Percentiles rank a stretch among this genome's conserved stretches.
These are phyloP conservation scores for Asarcornis scutulata DNA, from an alignment of 2,113 vertebrate species.

Conservation along the genomic window DNA sequence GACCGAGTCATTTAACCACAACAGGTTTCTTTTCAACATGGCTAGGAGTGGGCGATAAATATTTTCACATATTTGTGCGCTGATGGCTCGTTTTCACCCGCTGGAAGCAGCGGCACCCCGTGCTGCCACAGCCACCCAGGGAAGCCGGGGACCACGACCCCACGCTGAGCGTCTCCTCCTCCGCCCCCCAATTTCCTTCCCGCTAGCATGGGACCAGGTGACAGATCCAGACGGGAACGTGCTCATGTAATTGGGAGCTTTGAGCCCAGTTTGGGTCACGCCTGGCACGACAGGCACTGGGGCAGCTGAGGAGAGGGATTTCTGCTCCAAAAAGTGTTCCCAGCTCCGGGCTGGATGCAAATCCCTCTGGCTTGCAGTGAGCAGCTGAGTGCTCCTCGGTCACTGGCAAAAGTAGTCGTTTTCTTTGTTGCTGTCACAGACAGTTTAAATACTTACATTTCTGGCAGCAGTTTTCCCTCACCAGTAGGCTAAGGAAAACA, in stretches of 20 bases:
- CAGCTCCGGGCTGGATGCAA: constrained; percentile 35
- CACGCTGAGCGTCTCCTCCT: not conserved
- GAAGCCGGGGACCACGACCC: not conserved
- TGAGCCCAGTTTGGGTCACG: not conserved
- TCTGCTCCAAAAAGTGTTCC: constrained; percentile 46
- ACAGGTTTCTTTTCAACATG: constrained; percentile 81
- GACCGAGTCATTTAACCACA: constrained; percentile 80
- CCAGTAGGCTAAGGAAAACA: constrained; percentile 35
- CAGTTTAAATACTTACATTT: constrained; percentile 50
- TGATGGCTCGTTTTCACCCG: constrained; percentile 28
- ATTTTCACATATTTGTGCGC: constrained; percentile 48
- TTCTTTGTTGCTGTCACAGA: constrained; percentile 35
- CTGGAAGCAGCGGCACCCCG: not conserved
- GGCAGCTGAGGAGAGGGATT: constrained; percentile 44
- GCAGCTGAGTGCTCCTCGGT: constrained; percentile 22
- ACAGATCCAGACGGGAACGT: not conserved
- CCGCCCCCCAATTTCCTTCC: not conserved
- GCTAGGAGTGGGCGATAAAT: constrained; percentile 72
- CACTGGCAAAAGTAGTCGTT: constrained; percentile 35
- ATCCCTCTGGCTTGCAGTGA: constrained; percentile 26
- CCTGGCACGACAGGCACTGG: not conserved
- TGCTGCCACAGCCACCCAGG: not conserved
- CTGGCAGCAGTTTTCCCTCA: constrained; percentile 56
- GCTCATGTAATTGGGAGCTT: not conserved
- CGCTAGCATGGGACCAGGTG: not conserved